Conservation (phyloP, 1,140 invertebrate genomes). For the Drosophila leontia region DNA sequence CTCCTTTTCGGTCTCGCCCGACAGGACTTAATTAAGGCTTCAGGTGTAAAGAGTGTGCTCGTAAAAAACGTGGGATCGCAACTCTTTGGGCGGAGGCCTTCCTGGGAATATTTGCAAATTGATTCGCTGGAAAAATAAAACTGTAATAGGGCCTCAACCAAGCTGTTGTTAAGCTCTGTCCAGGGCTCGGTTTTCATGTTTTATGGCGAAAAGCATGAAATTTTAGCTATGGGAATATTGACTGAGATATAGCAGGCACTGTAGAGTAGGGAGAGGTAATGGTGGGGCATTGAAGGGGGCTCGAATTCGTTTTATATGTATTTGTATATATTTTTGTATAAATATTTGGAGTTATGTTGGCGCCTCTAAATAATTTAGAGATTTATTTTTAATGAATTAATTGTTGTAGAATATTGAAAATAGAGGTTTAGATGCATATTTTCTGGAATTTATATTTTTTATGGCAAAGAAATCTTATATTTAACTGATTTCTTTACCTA, state of each 20-base stretch:
- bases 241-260: neutral
- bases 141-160: conserved; percentile 39
- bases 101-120: conserved; percentile 50
- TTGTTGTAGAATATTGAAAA: neutral
- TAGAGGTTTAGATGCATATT: no score
- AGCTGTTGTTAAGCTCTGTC: neutral
- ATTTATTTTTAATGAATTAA: neutral
- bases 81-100: neutral
- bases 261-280: neutral
- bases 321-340: no score
- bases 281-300: neutral
- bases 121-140: conserved; percentile 70
- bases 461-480: no score
- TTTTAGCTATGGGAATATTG: conserved; percentile 13
- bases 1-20: neutral
- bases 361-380: neutral
- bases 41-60: conserved; percentile 74
- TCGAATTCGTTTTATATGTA: neutral
- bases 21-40: conserved; percentile 72
- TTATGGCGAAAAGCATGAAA: conserved; percentile 21
- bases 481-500: no score
- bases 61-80: conserved; percentile 56
- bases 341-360: neutral
- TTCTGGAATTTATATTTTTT: no score
- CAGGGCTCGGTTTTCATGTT: conserved; percentile 20